Conservation (phyloP, 2,113 vertebrate genomes). For the Scatophagus argus region DNA sequence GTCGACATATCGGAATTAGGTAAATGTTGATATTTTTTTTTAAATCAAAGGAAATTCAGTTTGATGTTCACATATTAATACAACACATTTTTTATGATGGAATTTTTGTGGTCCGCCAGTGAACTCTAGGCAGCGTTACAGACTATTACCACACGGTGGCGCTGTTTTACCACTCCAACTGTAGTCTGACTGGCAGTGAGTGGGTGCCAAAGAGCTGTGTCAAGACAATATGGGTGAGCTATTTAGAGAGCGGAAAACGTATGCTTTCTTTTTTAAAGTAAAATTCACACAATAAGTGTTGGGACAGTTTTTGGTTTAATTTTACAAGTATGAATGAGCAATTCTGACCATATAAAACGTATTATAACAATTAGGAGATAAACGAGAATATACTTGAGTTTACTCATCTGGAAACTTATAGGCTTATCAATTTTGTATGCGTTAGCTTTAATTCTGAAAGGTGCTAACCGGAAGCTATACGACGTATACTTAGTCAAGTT, state of each 20-base stretch:
- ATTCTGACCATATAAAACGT: neutral
- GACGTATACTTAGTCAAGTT: accelerated
- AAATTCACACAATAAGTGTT: neutral
- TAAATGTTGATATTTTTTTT: no score
- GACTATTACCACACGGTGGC: neutral
- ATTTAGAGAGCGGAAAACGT: accelerated
- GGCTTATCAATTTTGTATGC: neutral
- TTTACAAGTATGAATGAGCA: neutral
- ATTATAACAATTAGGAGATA: neutral
- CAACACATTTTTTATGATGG: neutral
- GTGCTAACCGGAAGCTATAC: accelerated
- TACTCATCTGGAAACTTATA: neutral
- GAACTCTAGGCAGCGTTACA: neutral
- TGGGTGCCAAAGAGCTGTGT: neutral
- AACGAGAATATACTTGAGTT: no score
- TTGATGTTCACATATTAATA: neutral
- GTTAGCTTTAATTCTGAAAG: constrained; percentile 49
- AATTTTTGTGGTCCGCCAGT: neutral
- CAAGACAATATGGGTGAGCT: neutral
- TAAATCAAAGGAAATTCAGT: neutral
- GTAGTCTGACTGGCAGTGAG: neutral
- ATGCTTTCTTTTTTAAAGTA: neutral
- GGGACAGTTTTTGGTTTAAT: no score
- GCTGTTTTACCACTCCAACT: constrained; percentile 21
- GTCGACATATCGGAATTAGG: no score